Conservation (phyloP, 2,797 vertebrate species). For the Ptychobarbus kaznakovi region DNA sequence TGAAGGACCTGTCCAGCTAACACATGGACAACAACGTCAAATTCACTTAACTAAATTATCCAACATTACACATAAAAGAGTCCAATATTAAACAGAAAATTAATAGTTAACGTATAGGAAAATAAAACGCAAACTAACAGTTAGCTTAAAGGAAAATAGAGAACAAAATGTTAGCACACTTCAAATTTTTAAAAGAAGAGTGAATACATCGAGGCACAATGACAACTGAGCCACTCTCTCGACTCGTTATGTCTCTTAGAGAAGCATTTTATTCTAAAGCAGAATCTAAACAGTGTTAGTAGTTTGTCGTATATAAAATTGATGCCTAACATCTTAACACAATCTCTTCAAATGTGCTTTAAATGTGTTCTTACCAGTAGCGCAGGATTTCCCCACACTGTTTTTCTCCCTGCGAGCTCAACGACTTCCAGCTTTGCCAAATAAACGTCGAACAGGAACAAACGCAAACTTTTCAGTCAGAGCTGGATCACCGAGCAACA, state of each 20-base stretch:
- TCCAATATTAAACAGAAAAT: neutral
- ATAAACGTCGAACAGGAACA: slow-evolving; percentile 68
- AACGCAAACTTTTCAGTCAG: slow-evolving; percentile 64
- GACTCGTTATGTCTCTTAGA: neutral
- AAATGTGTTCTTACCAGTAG: slow-evolving; percentile 2
- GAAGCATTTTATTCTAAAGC: neutral
- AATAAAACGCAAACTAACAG: neutral
- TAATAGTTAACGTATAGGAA: neutral
- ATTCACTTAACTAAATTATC: neutral
- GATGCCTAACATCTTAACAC: neutral
- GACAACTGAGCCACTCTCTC: neutral
- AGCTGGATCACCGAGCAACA: slow-evolving; percentile 58
- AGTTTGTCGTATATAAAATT: no score
- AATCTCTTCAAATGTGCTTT: neutral
- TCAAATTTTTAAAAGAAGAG: neutral
- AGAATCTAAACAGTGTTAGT: neutral
- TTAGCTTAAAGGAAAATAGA: neutral
- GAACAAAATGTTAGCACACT: neutral
- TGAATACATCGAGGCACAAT: neutral
- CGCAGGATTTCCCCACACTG: neutral
- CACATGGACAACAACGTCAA: neutral
- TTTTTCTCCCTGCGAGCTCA: slow-evolving; percentile 33
- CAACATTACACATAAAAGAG: neutral
- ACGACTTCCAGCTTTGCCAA: slow-evolving; percentile 38
- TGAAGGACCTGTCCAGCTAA: neutral